phyloP scores from a whole-genome alignment of 1,140 invertebrate species.

The Mercenaria mercenaria region DNA sequence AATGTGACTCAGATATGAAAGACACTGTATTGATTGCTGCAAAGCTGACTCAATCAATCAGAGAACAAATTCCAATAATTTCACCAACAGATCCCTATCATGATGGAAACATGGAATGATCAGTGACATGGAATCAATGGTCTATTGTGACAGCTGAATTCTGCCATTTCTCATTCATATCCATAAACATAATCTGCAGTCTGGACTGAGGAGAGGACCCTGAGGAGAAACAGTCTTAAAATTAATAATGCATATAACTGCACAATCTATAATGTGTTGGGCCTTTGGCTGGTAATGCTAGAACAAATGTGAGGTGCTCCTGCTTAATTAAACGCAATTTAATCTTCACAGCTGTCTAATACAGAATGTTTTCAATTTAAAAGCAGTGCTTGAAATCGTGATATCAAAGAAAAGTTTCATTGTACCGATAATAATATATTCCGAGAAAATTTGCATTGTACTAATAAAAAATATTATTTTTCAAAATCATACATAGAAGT shows the following conservation, averaged over 20 bases:
- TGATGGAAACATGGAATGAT: background rate
- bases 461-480: no score
- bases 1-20: background rate
- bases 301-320: no score
- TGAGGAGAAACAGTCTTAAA: no score
- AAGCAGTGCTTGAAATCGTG: no score
- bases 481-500: no score
- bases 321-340: no score
- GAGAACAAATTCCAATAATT: slow-evolving; percentile 42
- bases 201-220: background rate
- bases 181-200: background rate
- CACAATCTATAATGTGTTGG: background rate
- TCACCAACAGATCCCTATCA: background rate
- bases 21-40: background rate
- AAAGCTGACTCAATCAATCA: background rate
- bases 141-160: background rate
- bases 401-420: no score
- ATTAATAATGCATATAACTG: background rate
- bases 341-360: no score
- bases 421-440: no score
- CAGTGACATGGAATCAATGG: background rate
- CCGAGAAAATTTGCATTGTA: no score
- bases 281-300: no score
- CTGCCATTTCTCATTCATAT: background rate
- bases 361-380: no score